phyloP scores from a whole-genome alignment of 2,113 vertebrate species.

The Channa argus region DNA sequence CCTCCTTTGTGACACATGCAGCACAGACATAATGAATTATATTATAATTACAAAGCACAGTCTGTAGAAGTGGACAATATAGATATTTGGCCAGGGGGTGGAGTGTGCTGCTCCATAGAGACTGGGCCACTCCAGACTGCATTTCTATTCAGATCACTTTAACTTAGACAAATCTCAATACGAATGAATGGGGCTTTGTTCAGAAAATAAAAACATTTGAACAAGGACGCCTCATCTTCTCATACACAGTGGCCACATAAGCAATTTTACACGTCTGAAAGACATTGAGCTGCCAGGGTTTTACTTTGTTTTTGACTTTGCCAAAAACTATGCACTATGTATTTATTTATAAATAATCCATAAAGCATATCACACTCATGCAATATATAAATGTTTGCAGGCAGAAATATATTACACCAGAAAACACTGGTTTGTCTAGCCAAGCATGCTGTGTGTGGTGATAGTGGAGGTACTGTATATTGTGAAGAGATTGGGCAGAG shows the following conservation, averaged over 20 bases:
- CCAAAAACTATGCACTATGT: conserved; percentile 14
- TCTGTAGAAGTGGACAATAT: conserved; percentile 86
- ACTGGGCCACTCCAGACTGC: conserved; percentile 77
- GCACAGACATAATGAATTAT: conserved; percentile 88
- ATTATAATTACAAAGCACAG: conserved; percentile 89
- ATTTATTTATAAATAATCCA: conserved; percentile 14
- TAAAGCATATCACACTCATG: conserved; percentile 13
- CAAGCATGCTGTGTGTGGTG: conserved; percentile 31
- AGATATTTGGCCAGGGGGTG: conserved; percentile 85
- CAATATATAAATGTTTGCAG: conserved; percentile 9
- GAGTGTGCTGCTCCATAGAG: conserved; percentile 82
- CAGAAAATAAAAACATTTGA: conserved; percentile 80
- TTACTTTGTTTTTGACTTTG: conserved; percentile 12
- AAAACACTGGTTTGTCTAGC: conserved; percentile 34
- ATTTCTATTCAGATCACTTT: conserved; percentile 81
- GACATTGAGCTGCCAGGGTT: conserved; percentile 20
- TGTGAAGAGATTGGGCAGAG: conserved; percentile 58
- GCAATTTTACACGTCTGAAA: conserved; percentile 48
- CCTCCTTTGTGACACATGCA: conserved; percentile 82
- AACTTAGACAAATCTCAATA: conserved; percentile 83
- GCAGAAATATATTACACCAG: conserved; percentile 10
- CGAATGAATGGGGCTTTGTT: conserved; percentile 81
- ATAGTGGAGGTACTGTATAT: conserved; percentile 55
- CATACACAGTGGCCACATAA: conserved; percentile 32
- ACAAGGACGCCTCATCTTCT: conserved; percentile 73